Base-by-base conservation (phyloP, 2,797 vertebrate species). In the Nannoperca australis region DNA sequence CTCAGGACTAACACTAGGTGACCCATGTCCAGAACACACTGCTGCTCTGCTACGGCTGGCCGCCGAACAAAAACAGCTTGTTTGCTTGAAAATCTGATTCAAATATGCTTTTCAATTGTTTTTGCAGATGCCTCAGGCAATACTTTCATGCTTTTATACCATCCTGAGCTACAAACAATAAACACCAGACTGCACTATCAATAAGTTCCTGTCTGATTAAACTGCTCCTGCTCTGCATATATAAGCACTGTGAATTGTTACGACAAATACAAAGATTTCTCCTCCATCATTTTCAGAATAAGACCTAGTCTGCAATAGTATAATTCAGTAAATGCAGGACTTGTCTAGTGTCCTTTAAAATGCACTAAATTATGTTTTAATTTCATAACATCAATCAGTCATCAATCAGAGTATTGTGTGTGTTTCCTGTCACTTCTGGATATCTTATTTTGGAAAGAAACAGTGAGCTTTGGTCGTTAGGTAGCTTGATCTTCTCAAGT, bases 1-100 rank as follows among this genome's bases (percentile, higher is more conserved):
- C 45, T 65, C 17, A 51, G 73, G 78, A 81, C 60, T 64, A 61
- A 76, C 54, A 67, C 59, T 15, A 70, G 55, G 78, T 84, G 68
- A 88, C 63, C 40, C 17, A 8, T 18, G 63, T 78, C 42, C 79
- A 53, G 81, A 82, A 85, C 66, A 76, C 70, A 74, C 47, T 1
- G 1, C 47, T 14, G 63, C 49, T 84, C 66, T 70, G 62, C 75
- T 44, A 22, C 14, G 27, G 22, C 40, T 62, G 44, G 66, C 51
- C 55, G 55, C 55, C 38, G 40, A 70, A 66, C 49, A 55, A 54
- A 74, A 81, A 76, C 49, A 72, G 66, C 61, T 14, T 60, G 40
- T 76, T 64, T 74, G 69, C 65, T 56, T 68, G 40, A 58, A 75
- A 79, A 79, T 81, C 69, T 27, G 72, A 84, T 76, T 79, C 66